A percentile compares a stretch with the other conserved stretches of the same genome.
Evolutionary conservation across 2,797 vertebrate species (phyloP).

Genomic region (Numenius phaeopus): DNA sequence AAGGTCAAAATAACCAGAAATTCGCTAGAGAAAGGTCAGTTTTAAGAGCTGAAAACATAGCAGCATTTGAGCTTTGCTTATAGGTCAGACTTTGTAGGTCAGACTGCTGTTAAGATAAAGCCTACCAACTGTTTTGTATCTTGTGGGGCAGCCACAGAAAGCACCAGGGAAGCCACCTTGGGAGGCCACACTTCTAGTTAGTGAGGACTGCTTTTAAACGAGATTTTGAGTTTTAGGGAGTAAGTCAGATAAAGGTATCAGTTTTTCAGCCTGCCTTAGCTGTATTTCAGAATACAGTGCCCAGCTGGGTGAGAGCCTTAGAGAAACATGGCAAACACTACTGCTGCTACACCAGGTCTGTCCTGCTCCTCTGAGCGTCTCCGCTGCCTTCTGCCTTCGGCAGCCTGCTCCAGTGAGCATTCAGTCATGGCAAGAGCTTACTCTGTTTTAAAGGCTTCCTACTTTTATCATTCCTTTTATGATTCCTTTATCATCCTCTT

Average conservation of each 20-base stretch:
- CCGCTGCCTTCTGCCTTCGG: background rate
- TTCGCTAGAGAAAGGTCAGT: background rate
- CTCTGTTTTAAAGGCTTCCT: background rate
- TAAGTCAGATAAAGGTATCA: background rate
- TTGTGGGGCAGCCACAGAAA: background rate
- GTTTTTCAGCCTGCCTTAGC: background rate
- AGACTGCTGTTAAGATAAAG: background rate
- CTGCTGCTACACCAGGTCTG: background rate
- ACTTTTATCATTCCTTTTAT: background rate
- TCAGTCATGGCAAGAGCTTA: background rate
- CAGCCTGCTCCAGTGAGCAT: background rate
- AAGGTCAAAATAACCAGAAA: background rate
- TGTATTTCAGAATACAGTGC: background rate
- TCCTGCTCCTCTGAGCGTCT: background rate
- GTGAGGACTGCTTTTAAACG: background rate
- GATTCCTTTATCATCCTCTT: background rate
- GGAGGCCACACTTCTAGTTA: background rate
- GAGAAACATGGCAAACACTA: background rate
- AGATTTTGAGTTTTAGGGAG: background rate
- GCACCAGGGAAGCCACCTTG: background rate
- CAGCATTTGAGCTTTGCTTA: background rate
- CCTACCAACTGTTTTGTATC: background rate
- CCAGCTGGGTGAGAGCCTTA: background rate
- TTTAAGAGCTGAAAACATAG: background rate
- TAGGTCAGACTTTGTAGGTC: background rate